Conservation (phyloP, 1,140 invertebrate genomes). For the Drosophila chauvacae region DNA sequence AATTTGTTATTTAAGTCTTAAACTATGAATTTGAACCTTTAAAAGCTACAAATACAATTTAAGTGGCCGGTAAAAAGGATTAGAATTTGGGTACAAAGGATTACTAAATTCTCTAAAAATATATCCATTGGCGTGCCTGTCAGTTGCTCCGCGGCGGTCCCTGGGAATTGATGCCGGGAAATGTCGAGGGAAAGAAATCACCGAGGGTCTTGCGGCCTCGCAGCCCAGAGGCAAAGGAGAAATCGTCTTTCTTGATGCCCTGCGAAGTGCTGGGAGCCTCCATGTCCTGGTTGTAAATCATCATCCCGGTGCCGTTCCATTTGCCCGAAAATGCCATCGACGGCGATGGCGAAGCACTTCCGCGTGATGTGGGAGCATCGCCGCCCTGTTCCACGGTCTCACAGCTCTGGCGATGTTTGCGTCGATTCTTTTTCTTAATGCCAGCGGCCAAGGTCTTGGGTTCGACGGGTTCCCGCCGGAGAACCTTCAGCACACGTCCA, state of each 20-base stretch:
- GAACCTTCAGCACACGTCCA: background rate
- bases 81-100: too few relatives aligned
- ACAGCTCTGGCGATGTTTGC: slow-evolving; percentile 85
- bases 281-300: slow-evolving; percentile 87
- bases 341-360: too few relatives aligned
- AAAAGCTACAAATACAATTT: too few relatives aligned
- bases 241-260: slow-evolving; percentile 89
- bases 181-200: slow-evolving; percentile 55
- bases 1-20: too few relatives aligned
- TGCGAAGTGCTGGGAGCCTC: slow-evolving; percentile 3
- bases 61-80: too few relatives aligned
- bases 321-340: slow-evolving; percentile 86
- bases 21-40: too few relatives aligned
- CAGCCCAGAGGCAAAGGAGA: slow-evolving; percentile 92
- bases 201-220: slow-evolving; percentile 87
- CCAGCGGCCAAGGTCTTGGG: slow-evolving; percentile 87
- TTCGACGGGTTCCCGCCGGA: slow-evolving; percentile 88
- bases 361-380: too few relatives aligned
- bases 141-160: slow-evolving; percentile 8
- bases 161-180: slow-evolving; percentile 6
- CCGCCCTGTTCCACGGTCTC: too few relatives aligned
- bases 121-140: slow-evolving; percentile 12
- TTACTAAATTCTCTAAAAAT: slow-evolving; percentile 10
- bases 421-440: slow-evolving; percentile 87
- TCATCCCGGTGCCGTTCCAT: slow-evolving; percentile 88